Conservation (phyloP, 1,140 invertebrate genomes). For the Protaetia brevitarsis region DNA sequence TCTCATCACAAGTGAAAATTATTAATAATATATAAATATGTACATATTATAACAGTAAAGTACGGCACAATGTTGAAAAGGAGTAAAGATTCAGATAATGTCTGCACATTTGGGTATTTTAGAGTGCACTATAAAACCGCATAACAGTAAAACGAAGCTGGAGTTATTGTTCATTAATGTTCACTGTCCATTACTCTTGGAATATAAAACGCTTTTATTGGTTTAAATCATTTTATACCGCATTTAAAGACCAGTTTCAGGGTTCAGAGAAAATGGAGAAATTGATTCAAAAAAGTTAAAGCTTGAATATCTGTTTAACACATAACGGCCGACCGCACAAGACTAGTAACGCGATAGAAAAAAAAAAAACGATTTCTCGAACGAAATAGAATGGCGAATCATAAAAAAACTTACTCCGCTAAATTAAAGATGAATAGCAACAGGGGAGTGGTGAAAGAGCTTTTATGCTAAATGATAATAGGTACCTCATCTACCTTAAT, state of each 20-base stretch:
- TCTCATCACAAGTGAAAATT: too few species aligned
- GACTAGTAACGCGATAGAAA: too few species aligned
- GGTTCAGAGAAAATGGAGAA: not conserved
- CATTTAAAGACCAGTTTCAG: not conserved
- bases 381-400: too few species aligned
- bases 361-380: too few species aligned
- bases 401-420: too few species aligned
- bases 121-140: not conserved
- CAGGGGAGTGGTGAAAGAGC: too few species aligned
- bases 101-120: not conserved
- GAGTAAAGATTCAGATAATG: not conserved
- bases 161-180: not conserved
- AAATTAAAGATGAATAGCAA: too few species aligned
- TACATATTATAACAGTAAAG: not conserved
- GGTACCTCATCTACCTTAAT: too few species aligned
- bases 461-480: too few species aligned
- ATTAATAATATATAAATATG: too few species aligned
- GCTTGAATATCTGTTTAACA: too few species aligned
- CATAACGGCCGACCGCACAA: too few species aligned
- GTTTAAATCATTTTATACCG: not conserved
- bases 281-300: not conserved
- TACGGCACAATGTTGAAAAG: not conserved
- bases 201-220: constrained; percentile 2
- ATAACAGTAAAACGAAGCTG: not conserved
- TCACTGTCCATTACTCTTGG: not conserved